Evolutionary conservation across 2,888 invertebrate species (phyloP), one percentile per base, ranked within the genome.

Genomic region (Metacarcinus magister): DNA sequence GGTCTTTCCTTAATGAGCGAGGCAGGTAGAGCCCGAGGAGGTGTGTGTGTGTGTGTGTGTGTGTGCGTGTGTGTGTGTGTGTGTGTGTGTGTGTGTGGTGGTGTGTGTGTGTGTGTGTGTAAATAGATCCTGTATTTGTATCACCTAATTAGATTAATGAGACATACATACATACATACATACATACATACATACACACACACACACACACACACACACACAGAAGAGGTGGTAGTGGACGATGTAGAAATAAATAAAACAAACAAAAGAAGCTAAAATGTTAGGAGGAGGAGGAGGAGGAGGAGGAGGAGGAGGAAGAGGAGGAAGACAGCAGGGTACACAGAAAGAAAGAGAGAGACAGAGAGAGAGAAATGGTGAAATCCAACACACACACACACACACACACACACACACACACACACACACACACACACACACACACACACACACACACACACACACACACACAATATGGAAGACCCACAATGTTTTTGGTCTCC

Each of bases 51-150:
- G 19, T 91, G 91, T 91, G 91, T 91, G 46, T 91, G 91, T 91
- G 46, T 91, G 46, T 91, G 91, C 44, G 43, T 91, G 91, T 43
- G 91, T 46, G 46, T 91, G 91, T 91, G 91, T 43, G 91, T 91
- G 91, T 91, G 91, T 91, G 46, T 91, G 91, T 91, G 44, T 91
- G 91, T 91, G 91, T 91, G 46, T 43, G 43, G 8, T n/a, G 43
- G 46, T 91, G 44, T 91, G 43, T 91, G 91, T 43, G 91, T 46
- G n/a, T 91, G 44, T 91, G 91, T 43, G 91, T 91, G 8, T 43
- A 46, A n/a, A 91, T 28, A 46, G 13, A 19, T 46, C 44, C n/a
- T 5, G n/a, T 43, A 46, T 46, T 44, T 46, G 3, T 46, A 4
- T 91, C 44, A 91, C 2, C 28, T 82, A 28, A 67, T 32, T 28